Evolutionary conservation across 2,888 invertebrate genomes (phyloP).

Genomic region (Andrena chrysosceles): DNA sequence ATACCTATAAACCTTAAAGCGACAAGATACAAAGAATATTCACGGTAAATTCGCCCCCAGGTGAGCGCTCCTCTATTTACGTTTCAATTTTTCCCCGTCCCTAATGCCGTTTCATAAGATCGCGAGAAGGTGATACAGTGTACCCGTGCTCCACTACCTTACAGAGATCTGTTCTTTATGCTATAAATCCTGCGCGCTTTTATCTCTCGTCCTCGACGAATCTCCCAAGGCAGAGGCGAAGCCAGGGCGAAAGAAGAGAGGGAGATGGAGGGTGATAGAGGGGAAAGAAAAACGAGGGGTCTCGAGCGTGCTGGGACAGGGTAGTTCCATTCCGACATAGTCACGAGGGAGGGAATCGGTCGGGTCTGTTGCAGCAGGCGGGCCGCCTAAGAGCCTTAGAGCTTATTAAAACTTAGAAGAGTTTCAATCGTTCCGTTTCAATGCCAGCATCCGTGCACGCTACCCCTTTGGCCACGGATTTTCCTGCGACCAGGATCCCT

Average conservation of each 20-base stretch:
- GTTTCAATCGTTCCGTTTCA: conserved; percentile 62
- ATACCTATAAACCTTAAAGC: not conserved
- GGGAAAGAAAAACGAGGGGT: conserved; percentile 36
- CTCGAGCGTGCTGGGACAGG: conserved; percentile 18
- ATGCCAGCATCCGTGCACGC: conserved; percentile 22
- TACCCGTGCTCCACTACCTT: conserved; percentile 16
- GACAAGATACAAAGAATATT: not conserved
- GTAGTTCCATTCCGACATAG: conserved; percentile 34
- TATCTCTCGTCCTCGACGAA: conserved; percentile 57
- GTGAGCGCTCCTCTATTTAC: conserved; percentile 16
- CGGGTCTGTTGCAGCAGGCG: conserved; percentile 6
- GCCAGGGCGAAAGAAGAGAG: conserved; percentile 3
- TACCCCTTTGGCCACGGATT: conserved; percentile 50
- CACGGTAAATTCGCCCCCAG: not conserved
- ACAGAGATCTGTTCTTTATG: conserved; percentile 53
- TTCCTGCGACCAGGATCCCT: conserved; percentile 56
- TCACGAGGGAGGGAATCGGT: conserved; percentile 7
- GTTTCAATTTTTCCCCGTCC: conserved; percentile 39
- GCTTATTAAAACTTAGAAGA: conserved; percentile 73
- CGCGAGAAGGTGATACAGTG: conserved; percentile 49
- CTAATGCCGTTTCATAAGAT: conserved; percentile 36
- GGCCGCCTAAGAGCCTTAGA: conserved; percentile 36
- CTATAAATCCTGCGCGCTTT: conserved; percentile 58
- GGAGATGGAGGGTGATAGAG: conserved; percentile 4
- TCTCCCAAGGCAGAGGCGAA: conserved; percentile 29